Evolutionary conservation across 1,140 invertebrate species (phyloP).

Genomic region (Piezodorus guildinii): DNA sequence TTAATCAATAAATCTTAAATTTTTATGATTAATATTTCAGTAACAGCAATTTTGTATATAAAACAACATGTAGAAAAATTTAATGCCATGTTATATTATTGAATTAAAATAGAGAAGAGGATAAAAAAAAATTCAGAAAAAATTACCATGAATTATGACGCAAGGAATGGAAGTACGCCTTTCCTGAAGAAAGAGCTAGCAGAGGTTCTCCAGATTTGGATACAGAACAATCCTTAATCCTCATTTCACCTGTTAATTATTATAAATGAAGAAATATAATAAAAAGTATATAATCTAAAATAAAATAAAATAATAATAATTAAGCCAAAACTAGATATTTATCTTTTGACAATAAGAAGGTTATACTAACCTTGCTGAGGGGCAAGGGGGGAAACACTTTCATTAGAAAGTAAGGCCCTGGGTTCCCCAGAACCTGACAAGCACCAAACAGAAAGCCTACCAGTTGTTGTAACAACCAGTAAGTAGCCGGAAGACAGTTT

Average conservation of each 20-base stretch:
- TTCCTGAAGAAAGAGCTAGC: constrained; percentile 51
- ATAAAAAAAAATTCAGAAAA: no score
- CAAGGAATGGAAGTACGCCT: constrained; percentile 51
- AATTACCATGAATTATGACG: constrained; percentile 51
- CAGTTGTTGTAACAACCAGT: constrained; percentile 34
- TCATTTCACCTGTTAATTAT: constrained; percentile 33
- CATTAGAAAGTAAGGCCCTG: not conserved
- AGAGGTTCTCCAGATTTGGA: constrained; percentile 49
- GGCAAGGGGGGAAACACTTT: constrained; percentile 2
- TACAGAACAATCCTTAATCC: constrained; percentile 44
- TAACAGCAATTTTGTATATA: no score
- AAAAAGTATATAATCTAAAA: no score
- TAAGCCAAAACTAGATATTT: no score
- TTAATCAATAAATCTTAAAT: no score
- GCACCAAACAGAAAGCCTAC: constrained; percentile 35
- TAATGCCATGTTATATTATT: no score
- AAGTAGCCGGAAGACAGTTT: constrained; percentile 33
- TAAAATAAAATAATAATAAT: no score
- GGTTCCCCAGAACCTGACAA: constrained; percentile 19
- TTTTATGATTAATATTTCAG: no score
- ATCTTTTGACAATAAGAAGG: not conserved
- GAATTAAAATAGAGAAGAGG: no score
- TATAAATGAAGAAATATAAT: constrained; percentile 15
- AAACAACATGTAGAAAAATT: no score
- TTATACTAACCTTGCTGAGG: not conserved